These are phyloP conservation scores for Cisticola juncidis DNA, from an alignment of 2,113 vertebrate species.

Conservation along the genomic window DNA sequence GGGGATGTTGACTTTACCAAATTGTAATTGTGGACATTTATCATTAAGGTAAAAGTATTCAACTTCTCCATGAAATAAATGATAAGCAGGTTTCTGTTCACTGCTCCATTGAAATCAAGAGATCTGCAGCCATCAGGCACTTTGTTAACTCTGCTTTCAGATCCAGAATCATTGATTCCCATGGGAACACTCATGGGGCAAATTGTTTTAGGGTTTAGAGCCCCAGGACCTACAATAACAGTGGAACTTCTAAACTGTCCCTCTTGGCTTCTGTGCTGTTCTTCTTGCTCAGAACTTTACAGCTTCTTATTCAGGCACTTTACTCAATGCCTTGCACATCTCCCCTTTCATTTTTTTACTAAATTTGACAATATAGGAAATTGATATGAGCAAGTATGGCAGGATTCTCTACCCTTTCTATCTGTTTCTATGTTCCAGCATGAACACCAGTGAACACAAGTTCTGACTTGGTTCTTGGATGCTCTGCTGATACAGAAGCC, in stretches of 20 bases:
- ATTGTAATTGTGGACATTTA: neutral
- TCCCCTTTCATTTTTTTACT: neutral
- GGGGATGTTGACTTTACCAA: neutral
- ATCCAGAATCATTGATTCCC: neutral
- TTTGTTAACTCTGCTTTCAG: neutral
- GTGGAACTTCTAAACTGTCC: neutral
- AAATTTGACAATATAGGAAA: neutral
- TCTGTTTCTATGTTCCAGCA: neutral
- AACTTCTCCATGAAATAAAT: neutral
- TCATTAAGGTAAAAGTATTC: neutral
- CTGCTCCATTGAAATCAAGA: neutral
- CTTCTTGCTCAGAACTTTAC: neutral
- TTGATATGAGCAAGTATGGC: neutral
- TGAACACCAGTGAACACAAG: neutral
- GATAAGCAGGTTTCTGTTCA: neutral
- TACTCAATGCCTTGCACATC: neutral
- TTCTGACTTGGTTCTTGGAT: neutral
- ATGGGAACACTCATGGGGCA: neutral
- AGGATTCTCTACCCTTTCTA: neutral
- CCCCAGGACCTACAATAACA: neutral
- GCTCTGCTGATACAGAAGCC: neutral
- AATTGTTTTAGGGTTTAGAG: neutral
- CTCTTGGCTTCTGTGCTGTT: neutral
- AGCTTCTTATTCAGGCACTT: neutral
- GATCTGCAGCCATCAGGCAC: neutral